Evolutionary conservation across 1,140 invertebrate species (phyloP), one percentile per base, ranked within the genome.

Genomic region (Trachymyrmex septentrionalis): DNA sequence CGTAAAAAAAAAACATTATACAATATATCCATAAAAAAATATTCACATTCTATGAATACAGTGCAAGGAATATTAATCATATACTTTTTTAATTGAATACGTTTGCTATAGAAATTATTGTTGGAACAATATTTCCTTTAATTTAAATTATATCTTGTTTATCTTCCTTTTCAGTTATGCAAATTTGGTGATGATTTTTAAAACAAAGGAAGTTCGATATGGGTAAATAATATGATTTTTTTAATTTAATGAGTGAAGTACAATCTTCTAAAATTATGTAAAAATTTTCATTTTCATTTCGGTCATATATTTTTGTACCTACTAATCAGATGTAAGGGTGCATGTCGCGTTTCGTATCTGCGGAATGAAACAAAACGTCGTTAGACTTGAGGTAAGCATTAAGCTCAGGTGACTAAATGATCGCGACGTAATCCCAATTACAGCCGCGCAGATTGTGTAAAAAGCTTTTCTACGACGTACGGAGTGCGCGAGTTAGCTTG

Each of bases 381-480:
- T 84, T 75, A 75, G 27, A 73, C 71, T 12, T 59, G 38, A n/a
- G 27, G 4, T 59, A 16, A 24, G 80, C 53, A 75, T 84, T 63
- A 84, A 84, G 69, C 55, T 59, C 57, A 63, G 77, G 55, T 84
- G 69, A 84, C 80, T 75, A 44, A 84, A 84, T 84, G 80, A 84
- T 75, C 44, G 55, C 80, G 55, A 75, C 57, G 27, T 84, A 84
- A 84, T 84, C 80, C 69, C 55, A 84, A 84, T 84, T 84, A 84
- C 44, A 57, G 24, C 7, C 7, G 19, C 69, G 14, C 71, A 61
- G 67, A 84, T 84, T 75, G 69, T 55, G 38, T 84, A 75, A 84
- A 84, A 84, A 84, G 69, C 80, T 84, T 84, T 75, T 55, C 69
- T 63, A 44, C 44, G 14, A 55, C 21, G 27, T n/a, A 24, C 67